Evolutionary conservation across 2,113 vertebrate genomes (phyloP).

Genomic region (Phaethon lepturus): DNA sequence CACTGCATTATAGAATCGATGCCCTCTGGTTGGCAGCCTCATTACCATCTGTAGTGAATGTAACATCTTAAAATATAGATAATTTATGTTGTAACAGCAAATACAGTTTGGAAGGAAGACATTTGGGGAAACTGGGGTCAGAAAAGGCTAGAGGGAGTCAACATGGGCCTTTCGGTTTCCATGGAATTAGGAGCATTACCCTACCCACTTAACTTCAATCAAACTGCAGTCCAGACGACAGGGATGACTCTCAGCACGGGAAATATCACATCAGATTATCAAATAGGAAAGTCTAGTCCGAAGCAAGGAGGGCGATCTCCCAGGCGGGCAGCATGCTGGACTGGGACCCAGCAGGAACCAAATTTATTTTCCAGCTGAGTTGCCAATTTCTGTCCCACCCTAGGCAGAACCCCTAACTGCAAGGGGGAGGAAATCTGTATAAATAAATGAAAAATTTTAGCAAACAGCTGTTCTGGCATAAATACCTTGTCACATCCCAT

Average conservation of each 20-base stretch:
- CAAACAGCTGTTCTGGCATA: neutral
- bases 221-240: neutral
- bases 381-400: neutral
- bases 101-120: neutral
- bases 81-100: conserved; percentile 12
- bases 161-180: neutral
- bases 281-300: neutral
- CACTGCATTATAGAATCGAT: neutral
- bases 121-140: neutral
- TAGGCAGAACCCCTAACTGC: neutral
- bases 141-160: neutral
- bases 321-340: accelerated
- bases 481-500: conserved; percentile 24
- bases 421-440: neutral
- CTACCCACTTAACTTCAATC: neutral
- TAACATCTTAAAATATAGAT: conserved; percentile 10
- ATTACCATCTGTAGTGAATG: neutral
- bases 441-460: conserved; percentile 4
- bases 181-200: neutral
- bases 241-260: accelerated
- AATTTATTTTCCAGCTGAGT: neutral
- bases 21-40: neutral
- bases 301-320: neutral
- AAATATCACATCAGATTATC: neutral
- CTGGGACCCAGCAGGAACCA: neutral